phyloP scores from a whole-genome alignment of 2,797 vertebrate species.

The Adelosebastes latens region DNA sequence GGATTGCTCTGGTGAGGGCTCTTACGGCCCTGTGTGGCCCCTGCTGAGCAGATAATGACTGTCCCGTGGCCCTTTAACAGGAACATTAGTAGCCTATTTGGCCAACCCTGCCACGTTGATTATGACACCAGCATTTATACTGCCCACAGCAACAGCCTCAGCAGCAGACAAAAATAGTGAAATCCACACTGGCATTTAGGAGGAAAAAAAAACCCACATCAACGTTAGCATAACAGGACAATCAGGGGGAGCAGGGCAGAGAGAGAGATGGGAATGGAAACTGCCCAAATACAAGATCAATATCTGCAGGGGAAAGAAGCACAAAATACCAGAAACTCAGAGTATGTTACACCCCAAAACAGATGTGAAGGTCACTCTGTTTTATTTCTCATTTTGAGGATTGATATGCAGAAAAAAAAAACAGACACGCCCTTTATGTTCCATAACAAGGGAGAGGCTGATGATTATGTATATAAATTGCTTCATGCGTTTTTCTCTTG shows the following conservation, averaged over 20 bases:
- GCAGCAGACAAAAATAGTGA: constrained; percentile 63
- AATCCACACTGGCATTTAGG: constrained; percentile 59
- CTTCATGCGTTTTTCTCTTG: neutral
- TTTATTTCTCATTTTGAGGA: constrained; percentile 48
- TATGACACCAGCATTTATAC: constrained; percentile 49
- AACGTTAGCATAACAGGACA: constrained; percentile 46
- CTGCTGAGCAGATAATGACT: constrained; percentile 52
- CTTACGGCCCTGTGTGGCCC: neutral
- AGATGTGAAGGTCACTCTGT: constrained; percentile 60
- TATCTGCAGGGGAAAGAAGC: constrained; percentile 66
- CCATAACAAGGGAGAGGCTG: constrained; percentile 65
- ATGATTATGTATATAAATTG: constrained; percentile 34
- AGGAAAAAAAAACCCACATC: constrained; percentile 14
- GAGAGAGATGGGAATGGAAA: constrained; percentile 43
- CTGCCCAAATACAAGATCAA: constrained; percentile 59
- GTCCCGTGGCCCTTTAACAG: constrained; percentile 47
- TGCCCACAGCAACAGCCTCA: constrained; percentile 39
- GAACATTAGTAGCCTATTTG: constrained; percentile 51
- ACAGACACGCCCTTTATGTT: constrained; percentile 54
- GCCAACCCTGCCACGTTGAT: constrained; percentile 56
- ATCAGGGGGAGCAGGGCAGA: constrained; percentile 23
- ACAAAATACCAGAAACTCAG: constrained; percentile 40
- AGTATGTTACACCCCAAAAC: constrained; percentile 66
- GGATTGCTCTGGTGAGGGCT: neutral
- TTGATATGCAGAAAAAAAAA: constrained; percentile 20